phyloP scores from a whole-genome alignment of 2,888 invertebrate genomes.

The Rugalucina vietnamica region DNA sequence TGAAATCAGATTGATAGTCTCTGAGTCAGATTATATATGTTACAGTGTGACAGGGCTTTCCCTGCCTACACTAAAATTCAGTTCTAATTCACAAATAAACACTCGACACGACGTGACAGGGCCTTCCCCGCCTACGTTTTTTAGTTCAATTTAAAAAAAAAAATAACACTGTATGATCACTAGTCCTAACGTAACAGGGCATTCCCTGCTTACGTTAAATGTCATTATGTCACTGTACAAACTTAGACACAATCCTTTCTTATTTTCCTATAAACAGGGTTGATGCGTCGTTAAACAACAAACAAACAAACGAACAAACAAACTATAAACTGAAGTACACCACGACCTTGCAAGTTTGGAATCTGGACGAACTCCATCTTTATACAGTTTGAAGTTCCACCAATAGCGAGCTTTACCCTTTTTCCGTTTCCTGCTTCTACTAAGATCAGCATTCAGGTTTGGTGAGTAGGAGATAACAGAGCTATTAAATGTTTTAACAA shows the following conservation, averaged over 20 bases:
- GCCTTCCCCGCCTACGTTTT: background rate
- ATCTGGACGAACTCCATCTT: conserved; percentile 4
- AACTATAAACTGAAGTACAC: background rate
- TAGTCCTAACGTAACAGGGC: background rate
- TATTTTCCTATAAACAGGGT: background rate
- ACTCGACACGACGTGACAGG: background rate
- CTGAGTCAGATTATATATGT: background rate
- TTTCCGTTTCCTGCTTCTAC: background rate
- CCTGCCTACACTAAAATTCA: background rate
- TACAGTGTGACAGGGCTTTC: background rate
- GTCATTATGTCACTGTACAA: background rate
- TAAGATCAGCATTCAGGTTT: conserved; percentile 3
- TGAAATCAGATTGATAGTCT: background rate
- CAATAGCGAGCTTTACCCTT: background rate
- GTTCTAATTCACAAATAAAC: background rate
- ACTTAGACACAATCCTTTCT: background rate
- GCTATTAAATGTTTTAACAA: background rate
- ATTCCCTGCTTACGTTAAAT: conserved; percentile 15
- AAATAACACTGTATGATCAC: background rate
- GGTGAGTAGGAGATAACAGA: background rate
- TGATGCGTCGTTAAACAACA: too few relatives aligned
- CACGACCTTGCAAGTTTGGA: background rate
- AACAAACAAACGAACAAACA: too few relatives aligned
- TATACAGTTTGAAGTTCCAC: conserved; percentile 5
- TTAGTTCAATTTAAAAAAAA: background rate